Evolutionary conservation across 2,113 vertebrate species (phyloP).

Genomic region (Vidua macroura): DNA sequence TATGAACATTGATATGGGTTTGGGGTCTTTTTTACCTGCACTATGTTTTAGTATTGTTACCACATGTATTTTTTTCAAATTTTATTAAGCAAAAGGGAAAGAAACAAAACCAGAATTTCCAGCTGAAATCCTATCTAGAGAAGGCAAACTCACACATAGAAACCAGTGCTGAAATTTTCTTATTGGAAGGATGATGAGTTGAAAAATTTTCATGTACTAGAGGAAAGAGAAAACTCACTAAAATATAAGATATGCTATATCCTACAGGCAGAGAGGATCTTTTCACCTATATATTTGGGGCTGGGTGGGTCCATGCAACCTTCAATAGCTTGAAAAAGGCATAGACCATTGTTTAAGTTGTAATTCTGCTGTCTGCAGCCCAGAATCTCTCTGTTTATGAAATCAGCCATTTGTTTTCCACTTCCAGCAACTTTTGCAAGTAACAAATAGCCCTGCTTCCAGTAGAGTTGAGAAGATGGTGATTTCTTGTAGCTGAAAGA

Average conservation of each 20-base stretch:
- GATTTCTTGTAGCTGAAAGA: background rate
- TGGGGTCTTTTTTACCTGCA: background rate
- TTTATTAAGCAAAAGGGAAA: background rate
- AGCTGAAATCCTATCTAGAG: background rate
- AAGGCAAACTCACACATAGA: background rate
- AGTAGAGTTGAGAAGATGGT: background rate
- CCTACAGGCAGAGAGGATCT: background rate
- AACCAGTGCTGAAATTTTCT: background rate
- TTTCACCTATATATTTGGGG: background rate
- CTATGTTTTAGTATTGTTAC: background rate
- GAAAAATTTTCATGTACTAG: background rate
- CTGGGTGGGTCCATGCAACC: background rate
- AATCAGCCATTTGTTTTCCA: background rate
- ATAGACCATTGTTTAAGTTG: background rate
- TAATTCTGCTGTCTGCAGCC: background rate
- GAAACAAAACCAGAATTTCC: background rate
- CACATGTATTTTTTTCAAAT: background rate
- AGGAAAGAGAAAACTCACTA: background rate
- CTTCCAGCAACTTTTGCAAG: background rate
- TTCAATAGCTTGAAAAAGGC: background rate
- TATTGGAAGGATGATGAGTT: background rate
- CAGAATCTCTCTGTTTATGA: background rate
- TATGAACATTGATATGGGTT: background rate
- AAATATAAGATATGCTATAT: background rate
- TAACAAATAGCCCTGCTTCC: background rate